phyloP scores from a whole-genome alignment of 2,113 vertebrate genomes.

The Atlantisia rogersi region DNA sequence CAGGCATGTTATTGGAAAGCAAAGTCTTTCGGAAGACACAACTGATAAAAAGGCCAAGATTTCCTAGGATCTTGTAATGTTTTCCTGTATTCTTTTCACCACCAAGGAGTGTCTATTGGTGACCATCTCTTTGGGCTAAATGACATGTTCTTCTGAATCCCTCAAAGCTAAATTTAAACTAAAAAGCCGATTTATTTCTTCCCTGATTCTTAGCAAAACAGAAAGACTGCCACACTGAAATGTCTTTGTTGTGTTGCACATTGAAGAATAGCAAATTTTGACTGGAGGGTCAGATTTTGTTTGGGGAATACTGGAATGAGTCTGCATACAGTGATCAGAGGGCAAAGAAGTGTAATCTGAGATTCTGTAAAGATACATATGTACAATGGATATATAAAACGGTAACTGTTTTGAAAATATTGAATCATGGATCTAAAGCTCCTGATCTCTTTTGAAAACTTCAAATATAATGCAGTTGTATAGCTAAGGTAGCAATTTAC shows the following conservation, averaged over 20 bases:
- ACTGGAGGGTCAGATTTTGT: too few species aligned
- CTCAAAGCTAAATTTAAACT: neutral
- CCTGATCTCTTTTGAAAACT: too few species aligned
- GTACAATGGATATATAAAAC: too few species aligned
- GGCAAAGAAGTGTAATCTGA: too few species aligned
- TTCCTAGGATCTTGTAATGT: neutral
- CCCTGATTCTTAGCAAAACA: neutral
- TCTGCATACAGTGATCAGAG: too few species aligned
- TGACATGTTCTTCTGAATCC: neutral
- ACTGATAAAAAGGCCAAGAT: neutral
- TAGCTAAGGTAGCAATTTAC: too few species aligned
- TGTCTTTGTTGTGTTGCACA: neutral
- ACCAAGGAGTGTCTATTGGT: neutral
- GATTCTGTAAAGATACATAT: too few species aligned
- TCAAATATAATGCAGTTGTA: too few species aligned
- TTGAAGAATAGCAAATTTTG: neutral
- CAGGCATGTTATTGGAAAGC: neutral
- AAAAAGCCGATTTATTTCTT: neutral
- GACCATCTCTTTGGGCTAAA: neutral
- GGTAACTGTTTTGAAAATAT: too few species aligned
- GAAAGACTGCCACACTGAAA: neutral
- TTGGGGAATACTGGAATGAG: too few species aligned
- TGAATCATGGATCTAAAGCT: too few species aligned
- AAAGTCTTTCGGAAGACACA: neutral
- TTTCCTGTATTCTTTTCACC: neutral